These are phyloP conservation scores for Mimachlamys varia DNA, from an alignment of 2,888 invertebrate species.

Conservation along the genomic window DNA sequence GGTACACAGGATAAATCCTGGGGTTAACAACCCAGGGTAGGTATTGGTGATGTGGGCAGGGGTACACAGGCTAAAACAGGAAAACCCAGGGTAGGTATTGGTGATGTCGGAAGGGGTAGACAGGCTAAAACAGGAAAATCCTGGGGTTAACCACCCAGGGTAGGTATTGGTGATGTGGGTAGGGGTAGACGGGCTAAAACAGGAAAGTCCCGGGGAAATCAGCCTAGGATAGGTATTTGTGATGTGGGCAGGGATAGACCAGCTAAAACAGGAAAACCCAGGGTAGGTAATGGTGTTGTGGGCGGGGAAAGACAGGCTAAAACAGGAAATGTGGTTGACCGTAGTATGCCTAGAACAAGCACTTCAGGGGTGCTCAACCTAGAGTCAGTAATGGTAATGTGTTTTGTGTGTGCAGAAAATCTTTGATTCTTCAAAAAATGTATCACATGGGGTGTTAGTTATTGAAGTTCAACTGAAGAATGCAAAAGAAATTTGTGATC, in stretches of 20 bases:
- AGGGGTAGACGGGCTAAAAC: constrained; percentile 97
- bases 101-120: constrained; percentile 95
- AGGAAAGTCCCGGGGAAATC: constrained; percentile 69
- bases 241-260: constrained; percentile 88
- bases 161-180: constrained; percentile 84
- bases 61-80: too few relatives aligned
- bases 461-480: not conserved
- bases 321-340: too few relatives aligned
- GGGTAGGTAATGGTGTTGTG: constrained; percentile 80
- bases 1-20: constrained; percentile 87
- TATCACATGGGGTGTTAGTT: not conserved
- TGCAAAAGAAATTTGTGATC: too few relatives aligned
- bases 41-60: not conserved
- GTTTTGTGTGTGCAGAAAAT: not conserved
- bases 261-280: constrained; percentile 82
- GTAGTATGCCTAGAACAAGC: too few relatives aligned
- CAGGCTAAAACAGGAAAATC: constrained; percentile 89
- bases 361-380: not conserved
- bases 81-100: constrained; percentile 63
- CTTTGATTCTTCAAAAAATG: not conserved
- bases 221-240: constrained; percentile 61
- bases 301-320: constrained; percentile 86
- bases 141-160: constrained; percentile 64
- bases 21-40: constrained; percentile 68
- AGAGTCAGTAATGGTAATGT: not conserved